Evolutionary conservation across 2,113 vertebrate genomes (phyloP), one percentile per base, ranked within the genome.

Genomic region (Podocnemis expansa): DNA sequence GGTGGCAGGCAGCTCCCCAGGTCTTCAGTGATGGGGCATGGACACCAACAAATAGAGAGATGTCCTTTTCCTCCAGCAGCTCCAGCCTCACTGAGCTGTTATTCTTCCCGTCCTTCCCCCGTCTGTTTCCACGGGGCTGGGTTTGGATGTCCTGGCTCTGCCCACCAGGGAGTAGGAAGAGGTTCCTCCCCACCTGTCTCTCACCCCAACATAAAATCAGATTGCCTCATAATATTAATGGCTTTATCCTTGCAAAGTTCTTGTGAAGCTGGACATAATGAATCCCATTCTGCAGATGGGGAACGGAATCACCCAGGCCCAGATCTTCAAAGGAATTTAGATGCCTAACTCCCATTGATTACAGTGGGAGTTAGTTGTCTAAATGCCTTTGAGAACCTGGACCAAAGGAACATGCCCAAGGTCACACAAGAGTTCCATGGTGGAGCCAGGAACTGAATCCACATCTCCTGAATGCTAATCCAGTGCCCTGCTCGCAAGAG

Each of bases 381-480:
- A 47, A 83, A 60, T 81, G 21, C 17, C 6, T 21, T 25, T 79
- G 73, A 24, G 38, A 25, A 14, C 9, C 85, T 10, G 78, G 87
- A 47, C 31, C 47, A 91, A 80, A 17, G 43, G 12, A 45, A 27
- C 0, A 0, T 34, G 55, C 41, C 47, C 81, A 82, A 25, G 29
- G 41, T 58, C 88, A 14, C 25, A 0, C 7, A 1, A 80, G 41
- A 78, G 85, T 31, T 45, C 86, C 25, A 16, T 55, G 80, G n/a
- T 22, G 24, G 80, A 56, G n/a, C 6, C 51, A 47, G 17, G 22
- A 21, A 85, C 73, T 25, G 41, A 82, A 21, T 0, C 0, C 0
- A 87, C 11, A 4, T 86, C 11, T 82, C 38, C 22, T 41, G 49
- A 70, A 84, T 88, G 41, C 11, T n/a, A 84, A 78, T 29, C 73